Percentiles rank a stretch among this genome's conserved stretches.
Conservation (phyloP, 2,888 invertebrate species). For the Sturmia bella region DNA sequence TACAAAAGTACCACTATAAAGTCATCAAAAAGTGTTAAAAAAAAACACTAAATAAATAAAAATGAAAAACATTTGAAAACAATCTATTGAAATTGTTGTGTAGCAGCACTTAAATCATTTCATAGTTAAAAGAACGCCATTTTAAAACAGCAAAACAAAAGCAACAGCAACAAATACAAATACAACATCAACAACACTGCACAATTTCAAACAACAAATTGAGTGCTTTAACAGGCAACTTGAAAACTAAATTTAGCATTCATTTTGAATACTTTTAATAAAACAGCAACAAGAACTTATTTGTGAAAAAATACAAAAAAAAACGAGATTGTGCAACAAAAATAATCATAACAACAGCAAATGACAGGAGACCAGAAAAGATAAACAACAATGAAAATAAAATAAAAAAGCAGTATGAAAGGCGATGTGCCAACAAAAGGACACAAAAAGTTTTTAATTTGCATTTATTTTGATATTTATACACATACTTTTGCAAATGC, state of each 20-base stretch:
- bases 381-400: conserved; percentile 9
- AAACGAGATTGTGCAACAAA: neutral
- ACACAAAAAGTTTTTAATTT: conserved; percentile 37
- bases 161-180: conserved; percentile 9
- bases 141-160: conserved; percentile 9
- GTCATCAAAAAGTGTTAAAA: conserved; percentile 60
- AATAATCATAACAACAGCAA: conserved; percentile 18
- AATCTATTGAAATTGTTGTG: conserved; percentile 68
- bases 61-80: conserved; percentile 42
- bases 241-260: conserved; percentile 63
- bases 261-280: conserved; percentile 48
- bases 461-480: conserved; percentile 22
- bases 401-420: conserved; percentile 1
- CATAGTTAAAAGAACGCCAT: conserved; percentile 44
- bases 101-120: conserved; percentile 66
- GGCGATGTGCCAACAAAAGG: conserved; percentile 12
- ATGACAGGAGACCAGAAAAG: conserved; percentile 20
- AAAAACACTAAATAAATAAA: conserved; percentile 48
- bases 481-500: neutral
- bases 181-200: conserved; percentile 8
- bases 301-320: neutral
- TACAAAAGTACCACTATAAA: conserved; percentile 55
- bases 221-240: conserved; percentile 57
- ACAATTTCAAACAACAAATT: conserved; percentile 51
- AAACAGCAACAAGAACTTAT: neutral